phyloP scores from a whole-genome alignment of 2,888 invertebrate species.

The Netelia fuscicornis region DNA sequence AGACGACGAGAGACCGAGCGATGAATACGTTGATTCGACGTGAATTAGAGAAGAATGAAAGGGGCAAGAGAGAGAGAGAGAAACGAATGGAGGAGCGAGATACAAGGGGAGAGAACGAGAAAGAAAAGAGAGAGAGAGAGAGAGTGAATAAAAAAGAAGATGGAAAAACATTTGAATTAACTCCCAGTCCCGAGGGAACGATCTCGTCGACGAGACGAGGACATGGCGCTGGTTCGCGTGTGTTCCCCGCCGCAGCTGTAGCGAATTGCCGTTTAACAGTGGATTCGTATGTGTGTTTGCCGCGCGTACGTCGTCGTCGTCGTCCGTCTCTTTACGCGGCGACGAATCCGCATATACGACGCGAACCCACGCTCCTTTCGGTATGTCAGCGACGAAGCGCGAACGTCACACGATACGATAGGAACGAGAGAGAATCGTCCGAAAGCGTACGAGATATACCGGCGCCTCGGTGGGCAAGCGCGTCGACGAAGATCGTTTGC shows the following conservation, averaged over 20 bases:
- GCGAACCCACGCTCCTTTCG: constrained; percentile 7
- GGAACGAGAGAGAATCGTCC: constrained; percentile 22
- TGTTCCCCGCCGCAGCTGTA: constrained; percentile 47
- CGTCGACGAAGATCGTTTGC: constrained; percentile 10
- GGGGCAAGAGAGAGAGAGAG: background rate
- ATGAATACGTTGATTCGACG: constrained; percentile 56
- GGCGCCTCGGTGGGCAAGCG: constrained; percentile 11
- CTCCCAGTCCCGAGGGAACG: constrained; percentile 68
- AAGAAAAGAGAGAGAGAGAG: constrained; percentile 15
- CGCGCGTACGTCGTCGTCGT: background rate
- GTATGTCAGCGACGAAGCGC: constrained; percentile 26
- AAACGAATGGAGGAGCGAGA: no score
- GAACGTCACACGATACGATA: constrained; percentile 8
- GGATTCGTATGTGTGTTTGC: background rate
- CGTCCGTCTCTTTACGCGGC: background rate
- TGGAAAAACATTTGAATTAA: constrained; percentile 56
- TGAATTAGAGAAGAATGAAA: constrained; percentile 45
- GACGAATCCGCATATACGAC: constrained; percentile 21
- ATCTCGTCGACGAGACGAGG: constrained; percentile 55
- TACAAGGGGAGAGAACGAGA: constrained; percentile 39
- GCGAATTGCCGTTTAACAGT: constrained; percentile 23
- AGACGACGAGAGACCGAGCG: constrained; percentile 57
- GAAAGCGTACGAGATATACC: constrained; percentile 21
- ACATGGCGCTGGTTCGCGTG: constrained; percentile 57
- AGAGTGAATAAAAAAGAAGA: constrained; percentile 47